Conservation (phyloP, 2,888 invertebrate genomes). For the Branchipolynoe longqiensis region DNA sequence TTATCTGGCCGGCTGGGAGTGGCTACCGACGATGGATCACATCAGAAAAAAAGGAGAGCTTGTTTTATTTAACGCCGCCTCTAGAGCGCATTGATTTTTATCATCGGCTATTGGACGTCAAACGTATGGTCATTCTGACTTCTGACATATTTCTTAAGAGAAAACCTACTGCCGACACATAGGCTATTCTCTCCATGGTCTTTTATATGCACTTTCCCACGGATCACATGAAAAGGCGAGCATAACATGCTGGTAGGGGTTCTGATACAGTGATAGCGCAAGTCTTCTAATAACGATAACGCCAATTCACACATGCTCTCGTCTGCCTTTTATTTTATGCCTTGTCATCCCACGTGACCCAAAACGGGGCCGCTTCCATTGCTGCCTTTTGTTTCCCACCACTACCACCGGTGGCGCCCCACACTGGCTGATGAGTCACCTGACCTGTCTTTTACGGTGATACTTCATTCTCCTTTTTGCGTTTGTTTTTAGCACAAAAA, state of each 20-base stretch:
- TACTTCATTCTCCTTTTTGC: background rate
- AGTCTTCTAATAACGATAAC: background rate
- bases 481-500: slow-evolving; percentile 33
- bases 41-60: too few relatives aligned
- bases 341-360: background rate
- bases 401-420: background rate
- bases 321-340: background rate
- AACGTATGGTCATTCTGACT: too few relatives aligned
- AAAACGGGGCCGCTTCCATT: background rate
- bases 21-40: too few relatives aligned
- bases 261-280: background rate
- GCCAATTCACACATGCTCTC: too few relatives aligned
- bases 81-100: too few relatives aligned
- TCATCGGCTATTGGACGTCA: too few relatives aligned
- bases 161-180: too few relatives aligned
- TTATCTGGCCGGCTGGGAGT: background rate
- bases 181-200: too few relatives aligned
- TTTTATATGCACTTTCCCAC: too few relatives aligned
- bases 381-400: slow-evolving; percentile 18
- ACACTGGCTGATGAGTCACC: background rate
- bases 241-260: background rate
- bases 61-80: too few relatives aligned
- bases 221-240: background rate
- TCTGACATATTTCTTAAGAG: too few relatives aligned
- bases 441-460: background rate